Percentiles rank a stretch among this genome's conserved stretches.
These are phyloP conservation scores for Thalassaphorura encarpata DNA, from an alignment of 1,140 invertebrate species.

Conservation along the genomic window DNA sequence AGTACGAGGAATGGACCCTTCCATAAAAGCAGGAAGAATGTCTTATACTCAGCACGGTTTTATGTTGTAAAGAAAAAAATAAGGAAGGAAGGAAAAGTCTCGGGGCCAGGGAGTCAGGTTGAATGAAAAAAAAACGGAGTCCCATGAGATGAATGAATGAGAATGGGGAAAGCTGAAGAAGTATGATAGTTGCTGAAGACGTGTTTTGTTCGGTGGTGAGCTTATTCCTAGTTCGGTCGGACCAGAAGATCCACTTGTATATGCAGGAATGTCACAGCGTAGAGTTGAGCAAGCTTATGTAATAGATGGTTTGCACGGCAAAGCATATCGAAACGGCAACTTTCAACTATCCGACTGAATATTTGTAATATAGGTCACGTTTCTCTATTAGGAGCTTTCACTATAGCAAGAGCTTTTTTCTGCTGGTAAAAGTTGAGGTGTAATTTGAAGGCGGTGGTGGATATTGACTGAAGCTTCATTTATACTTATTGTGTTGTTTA, in stretches of 20 bases:
- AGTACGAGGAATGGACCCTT: slow-evolving; percentile 6
- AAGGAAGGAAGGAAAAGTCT: not conserved
- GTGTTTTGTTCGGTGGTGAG: slow-evolving; percentile 2
- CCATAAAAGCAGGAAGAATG: slow-evolving; percentile 1
- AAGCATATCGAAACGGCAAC: too few species aligned
- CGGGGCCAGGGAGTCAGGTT: not conserved
- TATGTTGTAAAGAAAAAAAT: not conserved
- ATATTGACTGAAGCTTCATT: too few species aligned
- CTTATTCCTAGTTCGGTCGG: not conserved
- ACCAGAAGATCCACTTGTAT: not conserved
- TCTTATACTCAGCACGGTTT: not conserved
- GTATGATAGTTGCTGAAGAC: slow-evolving; percentile 14
- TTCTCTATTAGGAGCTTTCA: too few species aligned
- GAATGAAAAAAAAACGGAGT: not conserved
- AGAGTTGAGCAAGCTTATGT: not conserved
- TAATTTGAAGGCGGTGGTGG: too few species aligned
- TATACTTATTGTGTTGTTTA: too few species aligned
- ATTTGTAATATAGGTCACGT: too few species aligned
- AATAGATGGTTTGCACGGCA: too few species aligned
- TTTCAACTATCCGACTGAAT: too few species aligned
- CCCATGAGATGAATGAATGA: slow-evolving; percentile 23
- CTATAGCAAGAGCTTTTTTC: too few species aligned
- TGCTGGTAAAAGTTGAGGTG: too few species aligned
- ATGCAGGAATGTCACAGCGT: too few species aligned
- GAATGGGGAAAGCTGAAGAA: slow-evolving; percentile 16